Base-by-base conservation (phyloP, 1,140 invertebrate species). In the Danaus plexippus region DNA sequence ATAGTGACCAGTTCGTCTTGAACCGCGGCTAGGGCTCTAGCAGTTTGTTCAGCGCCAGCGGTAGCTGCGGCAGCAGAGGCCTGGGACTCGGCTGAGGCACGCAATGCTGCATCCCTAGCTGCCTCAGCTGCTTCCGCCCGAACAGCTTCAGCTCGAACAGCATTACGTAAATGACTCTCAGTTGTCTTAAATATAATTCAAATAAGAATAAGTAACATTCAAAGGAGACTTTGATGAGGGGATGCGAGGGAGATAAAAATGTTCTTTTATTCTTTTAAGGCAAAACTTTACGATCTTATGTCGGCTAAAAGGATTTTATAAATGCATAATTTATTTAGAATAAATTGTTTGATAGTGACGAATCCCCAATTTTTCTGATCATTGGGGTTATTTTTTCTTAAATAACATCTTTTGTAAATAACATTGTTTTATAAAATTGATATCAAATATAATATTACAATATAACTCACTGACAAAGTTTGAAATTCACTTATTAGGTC, bases 91-190 rank as follows among this genome's bases (percentile, higher is more conserved):
- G 51, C 61, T 0, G 69, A 69, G 0, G 54, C 55, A 1, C 77
- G 71, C 52, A 73, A 67, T 0, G 74, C 75, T 0, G 69, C 66
- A n/a, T 72, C 70, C 3, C 69, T 67, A 2, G 64, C 66, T 0
- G 75, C 75, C 15, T 83, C 80, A 2, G 80, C 77, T 0, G 71
- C 64, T 41, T 84, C 78, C 0, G 80, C 78, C 0, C 81, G 73
- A 7, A 63, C 66, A 0, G 73, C 60, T 48, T 84, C 83, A 0
- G 50, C 43, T 4, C 79, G 73, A 15, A 82, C 18, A 1, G 56
- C 63, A 32, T 82, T 79, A 10, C 75, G 79, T 9, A 84, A 63
- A 15, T 71, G 71, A 18, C 54, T 61, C 53, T 82, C 79, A 5
- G 75, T 76, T 43, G 59, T 57, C 82, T 85, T 59, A 1, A 11